Base-by-base conservation (phyloP, 2,888 invertebrate genomes). In the Petrolisthes cinctipes region DNA sequence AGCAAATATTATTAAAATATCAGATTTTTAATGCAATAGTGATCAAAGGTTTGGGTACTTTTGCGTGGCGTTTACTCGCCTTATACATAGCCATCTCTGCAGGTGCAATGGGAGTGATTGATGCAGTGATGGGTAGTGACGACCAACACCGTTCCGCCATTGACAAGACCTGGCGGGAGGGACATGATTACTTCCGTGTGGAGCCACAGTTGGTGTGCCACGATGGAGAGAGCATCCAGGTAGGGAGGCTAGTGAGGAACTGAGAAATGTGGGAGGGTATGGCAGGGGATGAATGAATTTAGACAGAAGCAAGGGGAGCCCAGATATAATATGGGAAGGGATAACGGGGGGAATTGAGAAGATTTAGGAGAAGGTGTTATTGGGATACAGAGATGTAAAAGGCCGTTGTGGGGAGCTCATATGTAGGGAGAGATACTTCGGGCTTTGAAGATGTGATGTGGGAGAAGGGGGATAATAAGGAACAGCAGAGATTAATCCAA, bases 191-290 rank as follows among this genome's bases (percentile, higher is more conserved):
- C 79, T 95, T 95, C 91, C 94, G 96, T 91, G 97, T 96, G 17
- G 97, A 98, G 92, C 94, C 95, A 23, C 95, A 96, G 20, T 95
- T 96, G 80, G 94, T 96, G 86, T 98, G 97, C 92, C 96, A 97
- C 91, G 97, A 97, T 92, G 98, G 97, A 76, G 98, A 98, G 94
- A 97, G 97, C 92, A 97, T 98, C 93, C 98, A 97, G 95, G 97
- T 96, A 92, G 91, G 92, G 79, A 80, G n/a, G 6, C 11, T 4
- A 66, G 51, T 23, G 61, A 17, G 80, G 57, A 54, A 61, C 17
- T 61, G n/a, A 61, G 23, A 23, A 57, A 9, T 56, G 75, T 23
- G 54, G 17, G 56, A 57, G 61, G 61, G 0, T 17, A 11, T 11
- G 9, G 17, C 9, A 11, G 61, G 3, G 61, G 61, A 11, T 61